These are phyloP conservation scores for Diaprepes abbreviatus DNA, from an alignment of 2,888 invertebrate genomes.

Conservation along the genomic window DNA sequence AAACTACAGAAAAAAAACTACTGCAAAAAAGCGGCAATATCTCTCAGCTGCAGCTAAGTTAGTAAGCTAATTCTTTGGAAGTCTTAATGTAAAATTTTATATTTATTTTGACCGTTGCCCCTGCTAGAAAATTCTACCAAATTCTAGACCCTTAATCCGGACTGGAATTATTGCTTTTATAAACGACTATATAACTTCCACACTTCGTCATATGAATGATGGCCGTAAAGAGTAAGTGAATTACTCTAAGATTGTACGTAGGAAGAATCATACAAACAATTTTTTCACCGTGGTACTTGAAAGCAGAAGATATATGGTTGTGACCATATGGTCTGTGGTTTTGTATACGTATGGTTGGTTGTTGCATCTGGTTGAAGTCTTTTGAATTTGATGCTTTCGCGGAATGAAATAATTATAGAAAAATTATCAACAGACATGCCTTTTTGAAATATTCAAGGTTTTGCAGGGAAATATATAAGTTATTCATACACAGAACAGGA, in stretches of 20 bases:
- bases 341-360: conserved; percentile 2
- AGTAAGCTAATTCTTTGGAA: too few relatives aligned
- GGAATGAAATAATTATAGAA: background rate
- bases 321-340: conserved; percentile 25
- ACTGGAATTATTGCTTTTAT: background rate
- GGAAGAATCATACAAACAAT: conserved; percentile 26
- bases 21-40: too few relatives aligned
- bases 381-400: background rate
- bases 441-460: too few relatives aligned
- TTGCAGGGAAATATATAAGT: too few relatives aligned
- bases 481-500: too few relatives aligned
- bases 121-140: too few relatives aligned
- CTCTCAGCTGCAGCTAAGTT: too few relatives aligned
- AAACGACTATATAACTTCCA: background rate
- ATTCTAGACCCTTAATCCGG: too few relatives aligned
- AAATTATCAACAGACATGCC: too few relatives aligned
- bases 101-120: too few relatives aligned
- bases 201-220: conserved; percentile 13
- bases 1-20: too few relatives aligned
- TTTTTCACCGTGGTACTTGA: conserved; percentile 21
- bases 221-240: conserved; percentile 14
- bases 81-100: too few relatives aligned
- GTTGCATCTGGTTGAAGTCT: background rate
- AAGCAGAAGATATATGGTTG: conserved; percentile 21
- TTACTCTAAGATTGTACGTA: conserved; percentile 28